Evolutionary conservation across 2,888 invertebrate species (phyloP).

Genomic region (Drosophila picticornis): DNA sequence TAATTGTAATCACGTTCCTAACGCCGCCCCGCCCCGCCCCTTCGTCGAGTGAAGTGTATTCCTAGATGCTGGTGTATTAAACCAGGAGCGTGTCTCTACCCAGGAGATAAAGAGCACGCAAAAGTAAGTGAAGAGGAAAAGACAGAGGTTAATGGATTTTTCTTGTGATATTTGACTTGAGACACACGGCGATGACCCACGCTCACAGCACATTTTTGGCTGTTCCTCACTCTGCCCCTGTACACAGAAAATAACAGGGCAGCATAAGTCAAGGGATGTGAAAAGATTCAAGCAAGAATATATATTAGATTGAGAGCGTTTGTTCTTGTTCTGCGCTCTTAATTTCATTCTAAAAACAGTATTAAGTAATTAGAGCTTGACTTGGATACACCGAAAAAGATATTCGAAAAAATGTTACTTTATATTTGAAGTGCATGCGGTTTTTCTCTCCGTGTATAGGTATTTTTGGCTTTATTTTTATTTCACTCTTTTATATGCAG

Average conservation of each 20-base stretch:
- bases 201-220: conserved; percentile 22
- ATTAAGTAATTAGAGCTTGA: neutral
- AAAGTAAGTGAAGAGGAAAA: conserved; percentile 57
- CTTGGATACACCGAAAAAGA: neutral
- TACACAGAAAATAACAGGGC: neutral
- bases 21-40: neutral
- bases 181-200: conserved; percentile 57
- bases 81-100: conserved; percentile 24
- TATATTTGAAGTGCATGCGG: neutral
- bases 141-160: conserved; percentile 78
- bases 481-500: conserved; percentile 61
- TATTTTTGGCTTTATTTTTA: conserved; percentile 47
- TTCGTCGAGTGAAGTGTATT: conserved; percentile 1
- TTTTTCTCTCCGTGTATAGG: neutral
- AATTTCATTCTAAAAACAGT: neutral
- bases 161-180: conserved; percentile 76
- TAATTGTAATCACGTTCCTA: conserved; percentile 2
- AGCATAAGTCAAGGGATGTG: no score
- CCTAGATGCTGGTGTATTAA: conserved; percentile 22
- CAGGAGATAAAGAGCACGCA: conserved; percentile 39
- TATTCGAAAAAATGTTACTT: neutral
- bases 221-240: neutral
- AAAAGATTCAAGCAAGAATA: neutral
- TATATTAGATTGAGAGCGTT: neutral
- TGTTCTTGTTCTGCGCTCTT: neutral